Base-by-base conservation (phyloP, 2,888 invertebrate species). In the Lasioglossum morio region DNA sequence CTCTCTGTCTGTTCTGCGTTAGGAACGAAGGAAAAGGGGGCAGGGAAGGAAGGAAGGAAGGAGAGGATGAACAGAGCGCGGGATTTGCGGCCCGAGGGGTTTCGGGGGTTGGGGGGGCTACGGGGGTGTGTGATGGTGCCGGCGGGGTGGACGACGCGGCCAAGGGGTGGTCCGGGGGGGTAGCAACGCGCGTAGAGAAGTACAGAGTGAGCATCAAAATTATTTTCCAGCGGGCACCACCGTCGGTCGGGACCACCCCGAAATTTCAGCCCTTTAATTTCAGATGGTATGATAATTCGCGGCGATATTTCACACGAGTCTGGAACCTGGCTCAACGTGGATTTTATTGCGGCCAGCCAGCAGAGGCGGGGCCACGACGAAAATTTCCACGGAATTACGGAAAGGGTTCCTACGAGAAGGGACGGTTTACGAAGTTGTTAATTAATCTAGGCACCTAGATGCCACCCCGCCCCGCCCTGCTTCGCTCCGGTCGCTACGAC, bases 191-290 rank as follows among this genome's bases (percentile, higher is more conserved):
- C 75, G 84, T 81, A 88, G 84, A 88, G 84, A 87, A 85, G 85
- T 87, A 87, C 87, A 91, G 87, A 87, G 86, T 84, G 86, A 88
- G 87, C 91, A 87, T 91, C 93, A 91, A 93, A 94, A 94, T 94
- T 94, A 94, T 94, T 94, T 94, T 93, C 91, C 92, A 93, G 79
- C 92, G 90, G 88, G 89, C 88, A 90, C 90, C 87, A 88, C 83
- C 90, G 87, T 86, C 84, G 86, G 83, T 79, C 81, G 83, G 87
- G 87, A 89, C 89, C 91, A 87, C 85, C 87, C 89, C 92, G 92
- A 94, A 94, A 93, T 93, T 94, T 93, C 94, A 92, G 91, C 92
- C 94, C 94, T 94, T 94, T 94, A 93, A 94, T 94, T 94, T 94
- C 93, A 93, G 93, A 94, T 92, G 92, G 92, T 94, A 94, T 94